Conservation (phyloP, 2,888 invertebrate species). For the Sarcophaga variegata region DNA sequence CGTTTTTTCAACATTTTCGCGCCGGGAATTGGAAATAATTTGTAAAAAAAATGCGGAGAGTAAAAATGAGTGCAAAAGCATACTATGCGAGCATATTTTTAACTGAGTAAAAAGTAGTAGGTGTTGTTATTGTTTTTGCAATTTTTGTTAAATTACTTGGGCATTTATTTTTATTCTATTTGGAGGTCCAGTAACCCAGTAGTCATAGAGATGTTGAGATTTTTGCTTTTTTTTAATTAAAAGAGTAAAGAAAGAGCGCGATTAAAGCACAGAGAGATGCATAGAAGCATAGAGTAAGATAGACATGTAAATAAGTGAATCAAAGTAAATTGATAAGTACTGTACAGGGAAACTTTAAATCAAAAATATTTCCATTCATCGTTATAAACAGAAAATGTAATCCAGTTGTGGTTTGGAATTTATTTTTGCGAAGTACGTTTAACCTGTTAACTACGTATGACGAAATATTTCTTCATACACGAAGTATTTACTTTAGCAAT, state of each 20-base stretch:
- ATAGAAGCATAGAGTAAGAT: not conserved
- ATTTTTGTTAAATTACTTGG: constrained; percentile 10
- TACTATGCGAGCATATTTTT: not conserved
- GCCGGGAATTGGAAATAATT: constrained; percentile 12
- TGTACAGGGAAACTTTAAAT: no score
- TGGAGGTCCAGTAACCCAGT: constrained; percentile 63
- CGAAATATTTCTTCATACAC: no score
- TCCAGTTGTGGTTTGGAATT: no score
- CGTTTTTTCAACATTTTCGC: not conserved
- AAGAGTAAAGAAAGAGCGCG: not conserved
- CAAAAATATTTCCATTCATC: no score
- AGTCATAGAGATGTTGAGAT: constrained; percentile 40
- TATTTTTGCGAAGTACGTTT: no score
- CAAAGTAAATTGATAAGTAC: no score
- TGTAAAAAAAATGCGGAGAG: constrained; percentile 2
- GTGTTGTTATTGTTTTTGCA: constrained; percentile 16
- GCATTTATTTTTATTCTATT: constrained; percentile 25
- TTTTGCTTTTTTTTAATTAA: constrained; percentile 6
- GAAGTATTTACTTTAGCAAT: no score
- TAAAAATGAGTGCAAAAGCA: not conserved
- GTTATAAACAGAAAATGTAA: no score
- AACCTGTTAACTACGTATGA: no score
- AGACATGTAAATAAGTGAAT: not conserved
- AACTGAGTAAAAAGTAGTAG: constrained; percentile 3
- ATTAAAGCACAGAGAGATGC: not conserved